Base-by-base conservation (phyloP, 1,140 invertebrate species). In the Lordiphosa mommai region DNA sequence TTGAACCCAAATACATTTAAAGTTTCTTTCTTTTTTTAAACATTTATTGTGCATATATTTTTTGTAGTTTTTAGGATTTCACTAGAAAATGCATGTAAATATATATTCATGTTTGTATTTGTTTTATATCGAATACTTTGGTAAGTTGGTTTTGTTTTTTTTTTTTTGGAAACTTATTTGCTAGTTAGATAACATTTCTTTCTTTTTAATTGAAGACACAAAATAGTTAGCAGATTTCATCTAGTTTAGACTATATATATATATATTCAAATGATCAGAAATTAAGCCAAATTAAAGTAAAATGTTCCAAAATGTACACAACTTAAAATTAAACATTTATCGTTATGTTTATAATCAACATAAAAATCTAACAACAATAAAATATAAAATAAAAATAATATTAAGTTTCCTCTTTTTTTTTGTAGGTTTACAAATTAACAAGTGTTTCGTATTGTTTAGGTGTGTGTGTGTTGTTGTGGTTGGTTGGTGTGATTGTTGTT, bases 41-140 rank as follows among this genome's bases (percentile, higher is more conserved):
- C 63, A 68, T 68, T 68, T 60, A 68, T 68, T 68, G 64, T 48
- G 12, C 55, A 55, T 65, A 64, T 65, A 44, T 56, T 58, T 71
- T 72, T 67, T 71, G 23, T 61, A 71, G 37, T 59, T 44, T 73
- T 63, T 56, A 72, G 20, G 63, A 84, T 84, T 84, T 84, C 77
- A 84, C 77, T 84, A 84, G 77, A 84, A 84, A 84, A 84, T 84
- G 72, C 77, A 76, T 72, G 77, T 84, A 84, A 84, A 84, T 84
- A 77, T 82, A 79, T 76, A 65, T 69, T 51, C 43, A 71, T 73
- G 40, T 67, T 17, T 44, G 5, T 23, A 5, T 7, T 27, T 12
- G 38, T 33, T 36, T 33, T 57, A 58, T 64, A 64, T 65, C 30
- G 56, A 84, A 84, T 84, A 84, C 77, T 84, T 84, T 84, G 77